Base-by-base conservation (phyloP, 1,140 invertebrate species). In the Doryteuthis pealeii region DNA sequence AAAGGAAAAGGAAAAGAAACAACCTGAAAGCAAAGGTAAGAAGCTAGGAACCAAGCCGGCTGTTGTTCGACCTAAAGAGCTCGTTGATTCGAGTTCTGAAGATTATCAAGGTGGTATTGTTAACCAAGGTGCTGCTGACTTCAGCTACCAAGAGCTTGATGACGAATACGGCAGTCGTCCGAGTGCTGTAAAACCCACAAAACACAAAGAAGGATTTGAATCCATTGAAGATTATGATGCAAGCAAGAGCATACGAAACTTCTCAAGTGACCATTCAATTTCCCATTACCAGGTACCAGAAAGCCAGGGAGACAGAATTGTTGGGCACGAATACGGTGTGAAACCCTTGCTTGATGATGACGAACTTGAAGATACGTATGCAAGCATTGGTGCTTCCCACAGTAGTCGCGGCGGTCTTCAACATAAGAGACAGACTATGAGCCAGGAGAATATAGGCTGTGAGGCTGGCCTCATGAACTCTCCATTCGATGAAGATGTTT, bases 291-390 rank as follows among this genome's bases (percentile, higher is more conserved):
- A 71, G 6, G 15, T n/a, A 30, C 22, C 33, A 14, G 35, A 71
- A n/a, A 26, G 18, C 8, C 74, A 79, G 67, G 75, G 78, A 49
- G 89, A 89, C 78, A 79, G 88, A 58, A 90, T 93, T 69, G 91
- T 94, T 1, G 93, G 92, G 0, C 93, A 95, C 86, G 91, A 93
- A 73, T 94, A 94, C 79, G 93, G 93, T 1, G 93, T 94, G 75
- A 91, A 91, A 77, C 94, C 94, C 1, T 84, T 95, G 14, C 84
- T 95, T 1, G 88, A 93, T 35, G 93, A 95, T 79, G 93, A 95
- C 84, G 93, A 94, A 82, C 84, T 94, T 75, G 91, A 91, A 1
- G 92, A 92, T 71, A 88, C 89, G 4, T 90, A 89, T 10, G 14
- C 49, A 73, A 40, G n/a, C 28, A 0, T 33, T 14, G 65, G 58